Percentiles rank a stretch among this genome's conserved stretches.
These are phyloP conservation scores for Hydrochoerus hydrochaeris DNA, from an alignment of 2,113 vertebrate genomes.

Conservation along the genomic window DNA sequence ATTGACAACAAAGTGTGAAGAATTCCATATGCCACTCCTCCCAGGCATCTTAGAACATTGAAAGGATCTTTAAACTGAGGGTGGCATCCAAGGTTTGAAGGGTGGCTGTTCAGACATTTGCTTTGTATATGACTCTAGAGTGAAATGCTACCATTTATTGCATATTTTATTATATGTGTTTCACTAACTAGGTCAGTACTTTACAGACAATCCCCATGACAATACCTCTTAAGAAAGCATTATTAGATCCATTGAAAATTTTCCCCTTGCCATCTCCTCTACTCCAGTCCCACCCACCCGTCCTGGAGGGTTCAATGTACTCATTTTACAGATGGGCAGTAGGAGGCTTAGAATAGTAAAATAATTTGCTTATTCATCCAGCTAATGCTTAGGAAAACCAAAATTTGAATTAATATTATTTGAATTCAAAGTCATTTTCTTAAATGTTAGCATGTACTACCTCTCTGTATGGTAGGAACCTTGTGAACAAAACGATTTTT, in stretches of 20 bases:
- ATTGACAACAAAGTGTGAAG: neutral
- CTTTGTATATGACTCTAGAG: neutral
- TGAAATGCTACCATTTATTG: conserved; percentile 33
- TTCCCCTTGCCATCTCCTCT: neutral
- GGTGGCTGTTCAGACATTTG: conserved; percentile 12
- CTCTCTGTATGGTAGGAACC: neutral
- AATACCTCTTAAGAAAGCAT: conserved; percentile 1
- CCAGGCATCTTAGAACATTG: neutral
- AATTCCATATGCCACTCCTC: neutral
- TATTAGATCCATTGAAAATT: neutral
- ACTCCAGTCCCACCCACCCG: neutral
- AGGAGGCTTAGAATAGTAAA: conserved; percentile 1
- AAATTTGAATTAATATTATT: conserved; percentile 30
- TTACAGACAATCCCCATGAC: neutral
- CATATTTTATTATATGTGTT: neutral
- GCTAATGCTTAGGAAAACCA: neutral
- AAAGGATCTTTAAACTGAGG: conserved; percentile 14
- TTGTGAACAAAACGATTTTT: neutral
- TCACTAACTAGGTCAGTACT: neutral
- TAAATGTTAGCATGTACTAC: neutral
- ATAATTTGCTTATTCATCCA: neutral
- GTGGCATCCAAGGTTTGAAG: neutral
- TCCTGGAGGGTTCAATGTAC: neutral
- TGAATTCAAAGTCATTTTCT: conserved; percentile 2
- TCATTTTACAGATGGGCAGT: neutral